Evolutionary conservation across 23 tunicate species (phyloP).

Genomic region (Styela plicata): DNA sequence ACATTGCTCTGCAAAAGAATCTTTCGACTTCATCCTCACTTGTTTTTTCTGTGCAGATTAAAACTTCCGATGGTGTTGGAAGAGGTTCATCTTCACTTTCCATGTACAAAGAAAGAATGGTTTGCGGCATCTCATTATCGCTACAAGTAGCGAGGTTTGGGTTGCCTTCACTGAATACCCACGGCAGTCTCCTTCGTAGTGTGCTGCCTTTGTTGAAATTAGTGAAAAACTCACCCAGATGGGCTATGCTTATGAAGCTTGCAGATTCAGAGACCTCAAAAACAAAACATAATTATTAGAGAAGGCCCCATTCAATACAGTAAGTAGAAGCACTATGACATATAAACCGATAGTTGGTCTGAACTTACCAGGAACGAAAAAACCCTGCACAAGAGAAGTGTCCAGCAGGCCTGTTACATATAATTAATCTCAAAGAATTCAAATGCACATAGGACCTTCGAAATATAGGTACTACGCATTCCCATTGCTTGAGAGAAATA

Average conservation of each 20-base stretch:
- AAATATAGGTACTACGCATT: too few species aligned
- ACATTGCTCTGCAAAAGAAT: constrained; percentile 41
- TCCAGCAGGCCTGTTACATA: too few species aligned
- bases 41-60: constrained; percentile 43
- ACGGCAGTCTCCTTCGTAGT: background rate
- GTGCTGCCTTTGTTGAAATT: too few species aligned
- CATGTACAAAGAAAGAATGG: constrained; percentile 49
- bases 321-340: too few species aligned
- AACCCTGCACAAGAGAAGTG: too few species aligned
- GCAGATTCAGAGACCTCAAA: constrained; percentile 38
- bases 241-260: constrained; percentile 55
- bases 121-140: constrained; percentile 27
- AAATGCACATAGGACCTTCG: too few species aligned
- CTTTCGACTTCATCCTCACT: constrained; percentile 45
- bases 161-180: constrained; percentile 1
- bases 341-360: too few species aligned
- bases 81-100: constrained; percentile 37
- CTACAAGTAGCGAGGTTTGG: constrained; percentile 52
- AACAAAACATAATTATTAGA: too few species aligned
- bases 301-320: too few species aligned
- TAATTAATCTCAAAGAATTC: too few species aligned
- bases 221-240: constrained; percentile 38
- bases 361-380: too few species aligned
- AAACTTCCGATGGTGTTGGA: constrained; percentile 58
- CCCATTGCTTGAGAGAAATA: too few species aligned